Evolutionary conservation across 2,888 invertebrate genomes (phyloP).

Genomic region (Encarsia formosa): DNA sequence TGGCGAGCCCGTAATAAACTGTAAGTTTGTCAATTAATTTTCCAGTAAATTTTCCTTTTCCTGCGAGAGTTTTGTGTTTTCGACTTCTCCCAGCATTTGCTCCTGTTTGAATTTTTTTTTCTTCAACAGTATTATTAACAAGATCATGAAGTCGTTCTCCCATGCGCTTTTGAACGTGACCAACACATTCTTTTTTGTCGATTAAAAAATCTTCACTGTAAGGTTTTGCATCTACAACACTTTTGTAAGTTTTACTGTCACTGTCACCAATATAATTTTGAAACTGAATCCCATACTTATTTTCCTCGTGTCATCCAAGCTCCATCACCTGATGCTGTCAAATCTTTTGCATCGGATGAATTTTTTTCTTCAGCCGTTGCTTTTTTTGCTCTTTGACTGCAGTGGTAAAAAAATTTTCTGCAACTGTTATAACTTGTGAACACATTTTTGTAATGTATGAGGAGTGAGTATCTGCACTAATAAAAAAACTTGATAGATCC

Average conservation of each 20-base stretch:
- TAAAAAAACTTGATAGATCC: conserved; percentile 20
- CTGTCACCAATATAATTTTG: too few species aligned
- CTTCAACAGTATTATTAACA: too few species aligned
- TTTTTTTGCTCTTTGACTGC: too few species aligned
- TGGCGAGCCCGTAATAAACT: conserved; percentile 23
- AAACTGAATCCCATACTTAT: too few species aligned
- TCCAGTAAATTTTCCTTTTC: conserved; percentile 22
- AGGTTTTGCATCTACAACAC: neutral
- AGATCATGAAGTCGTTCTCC: too few species aligned
- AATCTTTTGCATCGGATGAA: neutral
- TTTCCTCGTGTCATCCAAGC: conserved; percentile 13
- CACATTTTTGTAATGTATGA: neutral
- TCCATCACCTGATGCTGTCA: conserved; percentile 27
- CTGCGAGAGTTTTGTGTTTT: conserved; percentile 14
- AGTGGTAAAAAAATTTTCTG: conserved; percentile 9
- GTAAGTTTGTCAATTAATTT: conserved; percentile 24
- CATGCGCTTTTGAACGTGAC: too few species aligned
- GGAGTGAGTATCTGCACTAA: neutral
- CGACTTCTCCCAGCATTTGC: too few species aligned
- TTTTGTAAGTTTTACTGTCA: neutral
- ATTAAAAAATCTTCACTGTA: too few species aligned
- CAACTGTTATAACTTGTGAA: neutral
- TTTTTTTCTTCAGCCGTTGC: conserved; percentile 2
- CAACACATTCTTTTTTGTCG: too few species aligned
- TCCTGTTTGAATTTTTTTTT: too few species aligned